These are phyloP conservation scores for Esox lucius DNA, from an alignment of 2,797 vertebrate genomes.

Conservation along the genomic window DNA sequence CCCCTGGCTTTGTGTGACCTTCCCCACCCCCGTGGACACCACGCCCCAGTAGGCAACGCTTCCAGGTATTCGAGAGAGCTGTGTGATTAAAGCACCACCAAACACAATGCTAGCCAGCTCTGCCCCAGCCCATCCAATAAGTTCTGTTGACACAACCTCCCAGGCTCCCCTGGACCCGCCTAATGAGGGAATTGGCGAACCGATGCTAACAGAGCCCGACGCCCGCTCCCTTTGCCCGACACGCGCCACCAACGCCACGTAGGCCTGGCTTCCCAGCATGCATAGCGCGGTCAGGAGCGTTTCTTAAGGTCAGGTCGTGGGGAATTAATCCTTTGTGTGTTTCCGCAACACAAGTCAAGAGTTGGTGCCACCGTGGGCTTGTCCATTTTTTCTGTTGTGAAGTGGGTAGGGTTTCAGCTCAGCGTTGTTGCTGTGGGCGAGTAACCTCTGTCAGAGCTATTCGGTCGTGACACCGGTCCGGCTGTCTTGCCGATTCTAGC, in stretches of 20 bases:
- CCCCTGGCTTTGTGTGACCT: not conserved
- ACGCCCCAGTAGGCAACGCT: not conserved
- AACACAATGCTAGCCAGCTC: slow-evolving; percentile 24
- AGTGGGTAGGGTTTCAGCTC: too few species aligned
- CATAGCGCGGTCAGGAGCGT: slow-evolving; percentile 35
- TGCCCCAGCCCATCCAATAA: slow-evolving; percentile 4
- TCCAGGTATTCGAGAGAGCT: not conserved
- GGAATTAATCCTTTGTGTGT: slow-evolving; percentile 57
- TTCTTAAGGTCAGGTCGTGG: slow-evolving; percentile 26
- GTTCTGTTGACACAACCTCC: slow-evolving; percentile 47
- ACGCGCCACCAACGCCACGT: slow-evolving; percentile 32
- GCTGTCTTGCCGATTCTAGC: not conserved
- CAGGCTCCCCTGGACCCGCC: slow-evolving; percentile 19
- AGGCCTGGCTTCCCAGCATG: slow-evolving; percentile 25
- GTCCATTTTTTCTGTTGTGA: not conserved
- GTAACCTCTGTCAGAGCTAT: not conserved
- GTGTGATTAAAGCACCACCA: slow-evolving; percentile 27
- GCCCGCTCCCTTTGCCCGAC: slow-evolving; percentile 27
- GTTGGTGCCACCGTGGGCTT: not conserved
- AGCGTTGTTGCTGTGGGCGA: not conserved
- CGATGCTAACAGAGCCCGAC: slow-evolving; percentile 48
- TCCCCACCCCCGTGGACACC: not conserved
- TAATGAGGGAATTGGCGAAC: slow-evolving; percentile 45
- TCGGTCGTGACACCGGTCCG: not conserved
- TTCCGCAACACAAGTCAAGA: slow-evolving; percentile 46